Base-by-base conservation (phyloP, 2,888 invertebrate species). In the Stenurella melanura region DNA sequence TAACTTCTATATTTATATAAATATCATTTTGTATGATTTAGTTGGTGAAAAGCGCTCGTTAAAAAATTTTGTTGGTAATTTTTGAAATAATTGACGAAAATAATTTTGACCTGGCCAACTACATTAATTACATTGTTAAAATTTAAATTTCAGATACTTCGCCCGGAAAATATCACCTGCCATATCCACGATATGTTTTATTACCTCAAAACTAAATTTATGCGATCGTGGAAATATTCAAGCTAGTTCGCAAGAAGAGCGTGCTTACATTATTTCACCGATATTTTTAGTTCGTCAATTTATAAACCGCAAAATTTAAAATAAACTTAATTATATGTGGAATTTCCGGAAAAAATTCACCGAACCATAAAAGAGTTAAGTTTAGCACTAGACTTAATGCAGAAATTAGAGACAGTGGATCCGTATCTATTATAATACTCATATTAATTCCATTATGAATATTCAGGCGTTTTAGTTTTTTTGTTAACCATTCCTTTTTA, bases 301-400 rank as follows among this genome's bases (percentile, higher is more conserved):
- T 61, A n/a, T 61, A 30, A 26, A 61, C 61, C n/a, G 30, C 61
- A 61, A 26, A 61, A 61, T 30, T 61, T 61, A 21, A 61, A 61
- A 61, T 30, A 61, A 61, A 61, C 42, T 15, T 34, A 34, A 34
- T 34, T 34, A 34, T 26, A 38, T 15, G 42, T 15, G 42, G 42
- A 34, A 34, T 34, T 34, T 34, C 30, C 30, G 3, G 30, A 15
- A 42, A 42, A 42, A 42, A 42, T 42, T 42, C 42, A 15, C 42
- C 42, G 42, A 42, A 42, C 42, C 42, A 42, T 42, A 42, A 42
- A 42, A 42, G 9, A 42, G 42, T 12, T 42, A 15, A 42, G 10
- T 42, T 42, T 15, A 15, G 42, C 11, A 15, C 2, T 15, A 12
- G 15, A 42, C 11, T 42, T 11, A 42, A 15, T 42, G 42, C 42